These are phyloP conservation scores for Brachypalpus laphriformis DNA, from an alignment of 2,888 invertebrate genomes.

Conservation along the genomic window DNA sequence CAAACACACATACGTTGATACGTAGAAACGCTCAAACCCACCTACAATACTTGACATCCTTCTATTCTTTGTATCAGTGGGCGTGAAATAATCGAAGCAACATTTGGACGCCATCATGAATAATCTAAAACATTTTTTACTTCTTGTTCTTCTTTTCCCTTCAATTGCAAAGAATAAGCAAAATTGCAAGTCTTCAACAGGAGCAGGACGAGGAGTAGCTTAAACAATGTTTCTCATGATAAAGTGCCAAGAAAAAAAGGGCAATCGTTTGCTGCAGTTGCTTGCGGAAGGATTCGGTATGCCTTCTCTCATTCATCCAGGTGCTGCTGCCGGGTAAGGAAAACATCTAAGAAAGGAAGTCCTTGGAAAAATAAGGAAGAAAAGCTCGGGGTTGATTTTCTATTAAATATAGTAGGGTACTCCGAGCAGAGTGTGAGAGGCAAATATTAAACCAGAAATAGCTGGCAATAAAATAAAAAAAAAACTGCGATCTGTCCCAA, in stretches of 20 bases:
- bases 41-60: slow-evolving; percentile 27
- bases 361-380: slow-evolving; percentile 27
- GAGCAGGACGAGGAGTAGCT: slow-evolving; percentile 32
- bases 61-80: slow-evolving; percentile 23
- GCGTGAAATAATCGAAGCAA: slow-evolving; percentile 66
- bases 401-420: slow-evolving; percentile 56
- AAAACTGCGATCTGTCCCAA: slow-evolving; percentile 34
- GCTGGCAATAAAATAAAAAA: slow-evolving; percentile 15
- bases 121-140: slow-evolving; percentile 56
- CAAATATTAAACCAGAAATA: slow-evolving; percentile 60
- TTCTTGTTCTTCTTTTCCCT: neutral
- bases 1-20: slow-evolving; percentile 8
- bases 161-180: slow-evolving; percentile 63
- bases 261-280: slow-evolving; percentile 38
- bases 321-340: slow-evolving; percentile 43
- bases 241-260: slow-evolving; percentile 46
- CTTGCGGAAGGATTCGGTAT: slow-evolving; percentile 1
- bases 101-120: slow-evolving; percentile 70
- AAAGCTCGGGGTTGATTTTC: slow-evolving; percentile 11
- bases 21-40: neutral
- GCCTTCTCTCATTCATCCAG: slow-evolving; percentile 28
- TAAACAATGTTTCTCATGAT: slow-evolving; percentile 65
- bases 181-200: slow-evolving; percentile 28
- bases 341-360: slow-evolving; percentile 38
- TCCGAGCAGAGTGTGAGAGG: slow-evolving; percentile 31